These are phyloP conservation scores for Oncopodura yosiiana DNA, from an alignment of 1,140 invertebrate genomes.

Conservation along the genomic window DNA sequence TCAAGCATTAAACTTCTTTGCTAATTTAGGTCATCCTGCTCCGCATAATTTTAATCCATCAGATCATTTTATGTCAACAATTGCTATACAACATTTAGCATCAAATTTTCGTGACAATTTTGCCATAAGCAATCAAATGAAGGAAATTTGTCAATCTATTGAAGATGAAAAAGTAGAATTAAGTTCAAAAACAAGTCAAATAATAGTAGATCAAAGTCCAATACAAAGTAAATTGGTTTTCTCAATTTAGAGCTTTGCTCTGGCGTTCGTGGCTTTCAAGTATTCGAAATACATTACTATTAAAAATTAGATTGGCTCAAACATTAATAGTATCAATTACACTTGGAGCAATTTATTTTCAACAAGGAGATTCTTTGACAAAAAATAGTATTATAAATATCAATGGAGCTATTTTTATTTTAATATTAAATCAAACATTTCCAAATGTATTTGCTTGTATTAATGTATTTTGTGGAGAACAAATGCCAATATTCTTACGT, in stretches of 20 bases:
- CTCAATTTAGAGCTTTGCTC: conserved; percentile 75
- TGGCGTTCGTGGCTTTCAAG: conserved; percentile 85
- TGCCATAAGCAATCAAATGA: conserved; percentile 37
- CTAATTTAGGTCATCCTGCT: conserved; percentile 43
- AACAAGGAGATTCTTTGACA: not conserved
- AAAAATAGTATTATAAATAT: conserved; percentile 82
- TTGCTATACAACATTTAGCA: conserved; percentile 48
- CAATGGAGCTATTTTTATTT: conserved; percentile 83
- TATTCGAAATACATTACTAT: conserved; percentile 75
- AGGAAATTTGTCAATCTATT: conserved; percentile 38
- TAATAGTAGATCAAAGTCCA: conserved; percentile 34
- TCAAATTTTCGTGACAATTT: conserved; percentile 42
- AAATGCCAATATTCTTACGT: conserved; percentile 60
- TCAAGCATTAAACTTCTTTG: conserved; percentile 72
- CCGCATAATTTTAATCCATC: conserved; percentile 12
- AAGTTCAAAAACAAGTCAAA: not conserved
- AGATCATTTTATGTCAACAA: conserved; percentile 36
- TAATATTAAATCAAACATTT: conserved; percentile 87
- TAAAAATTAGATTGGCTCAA: conserved; percentile 78
- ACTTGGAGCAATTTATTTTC: too few species aligned
- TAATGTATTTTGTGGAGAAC: conserved; percentile 14
- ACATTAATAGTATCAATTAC: conserved; percentile 57
- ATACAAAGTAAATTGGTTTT: conserved; percentile 76
- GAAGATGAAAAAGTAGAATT: conserved; percentile 3
- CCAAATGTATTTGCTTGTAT: conserved; percentile 35